A percentile compares a stretch with the other conserved stretches of the same genome.
Evolutionary conservation across 2,888 invertebrate species (phyloP).

Genomic region (Rhagonycha lutea): DNA sequence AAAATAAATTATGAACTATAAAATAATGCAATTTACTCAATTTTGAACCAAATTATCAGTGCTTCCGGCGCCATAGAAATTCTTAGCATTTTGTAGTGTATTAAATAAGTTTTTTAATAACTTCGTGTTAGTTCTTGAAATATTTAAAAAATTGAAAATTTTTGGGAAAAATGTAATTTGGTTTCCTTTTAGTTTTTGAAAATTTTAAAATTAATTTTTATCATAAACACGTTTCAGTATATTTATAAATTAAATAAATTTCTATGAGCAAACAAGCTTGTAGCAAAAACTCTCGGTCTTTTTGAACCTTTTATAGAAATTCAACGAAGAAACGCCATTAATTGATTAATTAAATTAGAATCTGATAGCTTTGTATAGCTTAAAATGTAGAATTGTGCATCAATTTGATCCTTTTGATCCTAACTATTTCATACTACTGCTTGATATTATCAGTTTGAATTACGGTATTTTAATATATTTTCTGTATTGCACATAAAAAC

Average conservation of each 20-base stretch:
- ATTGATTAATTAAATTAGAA: conserved; percentile 3
- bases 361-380: not conserved
- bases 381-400: conserved; percentile 1
- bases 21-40: not conserved
- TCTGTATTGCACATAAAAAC: not conserved
- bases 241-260: not conserved
- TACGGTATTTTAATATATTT: not conserved
- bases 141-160: too few relatives aligned
- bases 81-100: not conserved
- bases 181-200: not conserved
- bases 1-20: not conserved
- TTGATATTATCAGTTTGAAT: not conserved
- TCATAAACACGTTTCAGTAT: not conserved
- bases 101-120: not conserved
- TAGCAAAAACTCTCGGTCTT: conserved; percentile 13
- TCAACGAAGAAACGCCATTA: not conserved
- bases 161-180: too few relatives aligned
- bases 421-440: not conserved
- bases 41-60: not conserved
- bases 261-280: conserved; percentile 1
- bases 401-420: not conserved
- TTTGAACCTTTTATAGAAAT: conserved; percentile 2
- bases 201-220: not conserved
- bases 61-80: not conserved
- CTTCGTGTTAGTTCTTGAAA: not conserved